These are phyloP conservation scores for Philantomba maxwellii DNA, from an alignment of 2,113 vertebrate genomes.

Conservation along the genomic window DNA sequence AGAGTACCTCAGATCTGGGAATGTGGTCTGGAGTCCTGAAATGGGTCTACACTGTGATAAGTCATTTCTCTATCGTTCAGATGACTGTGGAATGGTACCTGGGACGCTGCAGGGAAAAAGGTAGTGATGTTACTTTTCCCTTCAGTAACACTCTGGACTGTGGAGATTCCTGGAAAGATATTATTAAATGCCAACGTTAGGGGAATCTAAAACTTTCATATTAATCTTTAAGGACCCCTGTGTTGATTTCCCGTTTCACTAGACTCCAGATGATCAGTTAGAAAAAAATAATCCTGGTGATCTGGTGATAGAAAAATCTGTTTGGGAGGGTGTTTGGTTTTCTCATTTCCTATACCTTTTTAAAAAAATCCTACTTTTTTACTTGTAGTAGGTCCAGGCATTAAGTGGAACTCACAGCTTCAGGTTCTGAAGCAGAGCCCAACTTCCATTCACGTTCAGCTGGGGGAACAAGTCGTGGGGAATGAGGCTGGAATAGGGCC, in stretches of 20 bases:
- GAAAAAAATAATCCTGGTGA: background rate
- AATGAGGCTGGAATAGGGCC: background rate
- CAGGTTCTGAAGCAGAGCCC: background rate
- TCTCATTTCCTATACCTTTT: background rate
- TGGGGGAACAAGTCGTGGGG: rapidly evolving
- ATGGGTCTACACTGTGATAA: rapidly evolving
- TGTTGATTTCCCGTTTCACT: background rate
- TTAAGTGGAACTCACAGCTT: background rate
- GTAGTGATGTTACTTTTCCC: background rate
- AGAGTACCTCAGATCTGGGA: background rate
- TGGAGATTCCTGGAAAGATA: background rate
- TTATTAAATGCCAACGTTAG: background rate
- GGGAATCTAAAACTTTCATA: background rate
- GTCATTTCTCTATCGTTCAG: rapidly evolving
- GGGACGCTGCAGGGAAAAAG: rapidly evolving
- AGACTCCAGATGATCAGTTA: background rate
- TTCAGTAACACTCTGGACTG: background rate
- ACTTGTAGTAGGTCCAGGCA: rapidly evolving
- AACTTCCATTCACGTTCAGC: rapidly evolving
- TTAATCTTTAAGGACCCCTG: background rate
- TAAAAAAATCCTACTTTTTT: background rate
- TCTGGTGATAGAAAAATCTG: background rate
- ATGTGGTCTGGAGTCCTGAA: background rate
- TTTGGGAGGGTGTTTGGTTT: background rate
- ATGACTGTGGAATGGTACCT: background rate